phyloP scores from a whole-genome alignment of 2,888 invertebrate species.

The Matsumyia berberina region DNA sequence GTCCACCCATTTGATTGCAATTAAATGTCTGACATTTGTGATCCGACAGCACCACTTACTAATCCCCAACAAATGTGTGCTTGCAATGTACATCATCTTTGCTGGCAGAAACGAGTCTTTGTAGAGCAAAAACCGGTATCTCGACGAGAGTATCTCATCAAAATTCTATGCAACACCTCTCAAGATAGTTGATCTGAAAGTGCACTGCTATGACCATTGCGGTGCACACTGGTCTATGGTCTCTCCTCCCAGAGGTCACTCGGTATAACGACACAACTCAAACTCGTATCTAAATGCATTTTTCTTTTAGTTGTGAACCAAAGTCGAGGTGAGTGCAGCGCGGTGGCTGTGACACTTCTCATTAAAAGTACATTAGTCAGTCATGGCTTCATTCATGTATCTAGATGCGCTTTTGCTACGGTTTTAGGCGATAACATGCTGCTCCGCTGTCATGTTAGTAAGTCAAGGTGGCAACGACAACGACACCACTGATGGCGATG shows the following conservation, averaged over 20 bases:
- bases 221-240: too few species aligned
- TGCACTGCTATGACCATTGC: constrained; percentile 52
- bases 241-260: constrained; percentile 54
- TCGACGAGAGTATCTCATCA: constrained; percentile 41
- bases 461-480: constrained; percentile 72
- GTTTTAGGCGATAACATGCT: constrained; percentile 51
- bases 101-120: constrained; percentile 47
- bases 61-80: constrained; percentile 39
- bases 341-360: constrained; percentile 46
- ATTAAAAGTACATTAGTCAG: constrained; percentile 69
- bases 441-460: constrained; percentile 52
- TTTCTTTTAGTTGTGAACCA: constrained; percentile 37
- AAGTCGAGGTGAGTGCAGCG: constrained; percentile 58
- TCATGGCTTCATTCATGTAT: constrained; percentile 60
- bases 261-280: constrained; percentile 16
- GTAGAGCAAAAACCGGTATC: constrained; percentile 59
- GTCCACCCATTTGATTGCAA: constrained; percentile 57
- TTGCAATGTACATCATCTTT: constrained; percentile 22
- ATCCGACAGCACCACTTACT: constrained; percentile 55
- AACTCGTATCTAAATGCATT: constrained; percentile 41
- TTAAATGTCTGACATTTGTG: constrained; percentile 69
- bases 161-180: constrained; percentile 71
- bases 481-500: constrained; percentile 1
- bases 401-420: constrained; percentile 58
- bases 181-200: constrained; percentile 5